Conservation (phyloP, 1,140 invertebrate genomes). For the Paraescarpia echinospica region DNA sequence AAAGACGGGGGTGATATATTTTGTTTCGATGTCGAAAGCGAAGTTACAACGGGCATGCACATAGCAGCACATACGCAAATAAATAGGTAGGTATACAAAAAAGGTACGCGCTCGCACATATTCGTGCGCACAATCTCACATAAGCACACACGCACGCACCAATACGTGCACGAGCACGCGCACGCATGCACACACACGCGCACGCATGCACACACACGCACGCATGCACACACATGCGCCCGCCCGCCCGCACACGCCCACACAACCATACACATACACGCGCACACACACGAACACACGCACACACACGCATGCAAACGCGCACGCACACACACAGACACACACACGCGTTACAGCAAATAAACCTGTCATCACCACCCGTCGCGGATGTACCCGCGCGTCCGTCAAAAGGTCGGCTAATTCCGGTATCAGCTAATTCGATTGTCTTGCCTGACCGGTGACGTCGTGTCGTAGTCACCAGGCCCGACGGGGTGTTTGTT, state of each 20-base stretch:
- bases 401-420: too few species aligned
- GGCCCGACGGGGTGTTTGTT: background rate
- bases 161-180: background rate
- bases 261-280: too few species aligned
- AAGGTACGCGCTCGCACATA: too few species aligned
- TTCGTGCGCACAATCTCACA: too few species aligned
- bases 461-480: background rate
- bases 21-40: too few species aligned
- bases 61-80: too few species aligned
- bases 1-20: too few species aligned
- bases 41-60: too few species aligned
- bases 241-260: too few species aligned
- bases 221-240: background rate
- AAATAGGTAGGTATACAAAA: too few species aligned
- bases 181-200: background rate
- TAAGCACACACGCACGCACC: too few species aligned
- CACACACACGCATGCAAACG: background rate
- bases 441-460: background rate
- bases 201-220: background rate
- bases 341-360: background rate
- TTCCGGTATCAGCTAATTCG: background rate
- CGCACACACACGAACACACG: too few species aligned
- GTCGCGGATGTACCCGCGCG: background rate
- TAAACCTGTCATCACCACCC: background rate
- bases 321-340: background rate